phyloP scores from a whole-genome alignment of 2,888 invertebrate genomes.

The Xestia rhomboidea region DNA sequence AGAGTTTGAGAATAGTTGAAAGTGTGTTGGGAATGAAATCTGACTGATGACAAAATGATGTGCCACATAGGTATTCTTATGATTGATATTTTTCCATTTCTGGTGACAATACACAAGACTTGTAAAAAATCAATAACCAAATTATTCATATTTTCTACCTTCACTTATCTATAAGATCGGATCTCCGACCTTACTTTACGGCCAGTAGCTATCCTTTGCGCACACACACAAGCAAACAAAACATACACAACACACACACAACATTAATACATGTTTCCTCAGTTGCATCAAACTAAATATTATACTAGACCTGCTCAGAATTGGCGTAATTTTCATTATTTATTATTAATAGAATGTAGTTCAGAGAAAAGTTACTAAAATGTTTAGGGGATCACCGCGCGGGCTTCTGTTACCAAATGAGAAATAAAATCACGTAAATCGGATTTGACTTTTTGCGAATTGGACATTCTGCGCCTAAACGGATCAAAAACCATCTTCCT shows the following conservation, averaged over 20 bases:
- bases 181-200: conserved; percentile 39
- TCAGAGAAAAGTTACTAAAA: not conserved
- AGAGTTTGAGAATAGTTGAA: not conserved
- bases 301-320: conserved; percentile 46
- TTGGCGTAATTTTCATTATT: conserved; percentile 53
- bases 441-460: not conserved
- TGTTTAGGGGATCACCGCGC: not conserved
- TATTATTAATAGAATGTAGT: conserved; percentile 15
- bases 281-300: conserved; percentile 58
- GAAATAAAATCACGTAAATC: not conserved
- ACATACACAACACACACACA: conserved; percentile 36
- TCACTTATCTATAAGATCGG: conserved; percentile 25
- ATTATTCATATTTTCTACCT: conserved; percentile 9
- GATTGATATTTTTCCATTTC: not conserved
- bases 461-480: too few species aligned
- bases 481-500: not conserved
- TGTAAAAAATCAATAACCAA: not conserved
- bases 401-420: not conserved
- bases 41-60: not conserved
- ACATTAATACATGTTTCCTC: conserved; percentile 61
- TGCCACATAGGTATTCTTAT: not conserved
- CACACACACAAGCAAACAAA: conserved; percentile 16
- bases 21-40: not conserved
- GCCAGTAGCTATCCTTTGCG: conserved; percentile 33
- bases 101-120: not conserved